A percentile compares a stretch with the other conserved stretches of the same genome.
Evolutionary conservation across 2,888 invertebrate genomes (phyloP).

Genomic region (Heliothis peltigera): DNA sequence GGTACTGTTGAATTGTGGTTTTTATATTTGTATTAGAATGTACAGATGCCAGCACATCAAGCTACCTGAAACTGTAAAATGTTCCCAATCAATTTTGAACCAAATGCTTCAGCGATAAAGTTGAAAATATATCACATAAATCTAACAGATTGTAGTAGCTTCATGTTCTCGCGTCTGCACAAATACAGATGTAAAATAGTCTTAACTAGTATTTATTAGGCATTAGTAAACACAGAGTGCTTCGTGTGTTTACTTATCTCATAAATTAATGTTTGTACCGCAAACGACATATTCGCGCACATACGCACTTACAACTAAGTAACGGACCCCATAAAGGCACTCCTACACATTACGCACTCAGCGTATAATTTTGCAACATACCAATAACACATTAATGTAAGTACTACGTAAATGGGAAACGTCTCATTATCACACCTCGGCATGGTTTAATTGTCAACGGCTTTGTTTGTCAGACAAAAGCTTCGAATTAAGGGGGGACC

Average conservation of each 20-base stretch:
- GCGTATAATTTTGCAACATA: conserved; percentile 26
- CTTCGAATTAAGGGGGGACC: conserved; percentile 49
- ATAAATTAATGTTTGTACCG: background rate
- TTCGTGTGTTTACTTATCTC: background rate
- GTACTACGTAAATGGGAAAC: conserved; percentile 55
- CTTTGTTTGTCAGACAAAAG: conserved; percentile 70
- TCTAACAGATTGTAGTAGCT: no score
- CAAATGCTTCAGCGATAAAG: no score
- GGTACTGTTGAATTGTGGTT: background rate
- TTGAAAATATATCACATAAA: no score
- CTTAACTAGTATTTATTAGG: background rate
- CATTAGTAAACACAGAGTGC: background rate
- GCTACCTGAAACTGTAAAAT: no score
- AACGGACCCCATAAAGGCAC: conserved; percentile 19
- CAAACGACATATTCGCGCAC: background rate
- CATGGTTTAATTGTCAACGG: conserved; percentile 68
- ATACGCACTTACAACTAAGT: conserved; percentile 7
- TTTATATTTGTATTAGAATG: no score
- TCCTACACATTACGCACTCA: conserved; percentile 17
- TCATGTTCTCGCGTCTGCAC: no score
- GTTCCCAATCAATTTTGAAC: no score
- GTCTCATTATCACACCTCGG: conserved; percentile 69
- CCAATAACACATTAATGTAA: conserved; percentile 51
- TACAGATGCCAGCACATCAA: no score
- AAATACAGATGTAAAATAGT: no score